Base-by-base conservation (phyloP, 2,888 invertebrate genomes). In the Phalangium opilio region DNA sequence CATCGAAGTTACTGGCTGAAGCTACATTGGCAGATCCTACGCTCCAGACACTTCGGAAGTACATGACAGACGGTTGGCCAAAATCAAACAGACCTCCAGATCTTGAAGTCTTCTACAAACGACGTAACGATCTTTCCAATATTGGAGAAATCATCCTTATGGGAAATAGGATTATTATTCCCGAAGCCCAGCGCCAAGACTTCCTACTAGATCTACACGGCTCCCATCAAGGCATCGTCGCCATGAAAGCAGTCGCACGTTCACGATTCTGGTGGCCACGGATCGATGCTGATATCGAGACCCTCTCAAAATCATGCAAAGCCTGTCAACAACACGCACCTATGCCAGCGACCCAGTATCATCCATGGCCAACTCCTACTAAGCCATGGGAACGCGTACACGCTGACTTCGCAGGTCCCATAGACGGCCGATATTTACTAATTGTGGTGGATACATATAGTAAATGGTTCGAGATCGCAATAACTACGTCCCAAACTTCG, bases 231-330 rank as follows among this genome's bases (percentile, higher is more conserved):
- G 62, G 62, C 3, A 56, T 55, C n/a, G 51, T 50, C 0, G 50
- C 58, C 3, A 59, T 62, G 58, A 62, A 62, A 46, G 33, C 45
- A 3, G 34, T 61, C 5, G 60, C 61, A 4, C 39, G 61, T n/a
- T 49, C 52, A 27, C 50, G 54, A 45, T 59, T 60, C 35, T 63
- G 57, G 53, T 62, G 62, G 62, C 57, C 59, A 1, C 36, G 44
- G 11, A 51, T 61, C 10, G 53, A 58, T 49, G 19, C 42, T 11
- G 50, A 56, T 7, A 50, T 59, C 21, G 55, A 58, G 36, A 12
- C 21, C 3, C n/a, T 41, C 1, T 57, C 54, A 1, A 43, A 49
- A 18, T 36, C 34, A 5, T 62, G 62, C 45, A n/a, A 12, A 1
- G 33, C 15, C 1, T 62, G 61, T 42, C 47, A 35, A 34, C 40